Evolutionary conservation across 2,113 vertebrate genomes (phyloP).

Genomic region (Corythaeola cristata): DNA sequence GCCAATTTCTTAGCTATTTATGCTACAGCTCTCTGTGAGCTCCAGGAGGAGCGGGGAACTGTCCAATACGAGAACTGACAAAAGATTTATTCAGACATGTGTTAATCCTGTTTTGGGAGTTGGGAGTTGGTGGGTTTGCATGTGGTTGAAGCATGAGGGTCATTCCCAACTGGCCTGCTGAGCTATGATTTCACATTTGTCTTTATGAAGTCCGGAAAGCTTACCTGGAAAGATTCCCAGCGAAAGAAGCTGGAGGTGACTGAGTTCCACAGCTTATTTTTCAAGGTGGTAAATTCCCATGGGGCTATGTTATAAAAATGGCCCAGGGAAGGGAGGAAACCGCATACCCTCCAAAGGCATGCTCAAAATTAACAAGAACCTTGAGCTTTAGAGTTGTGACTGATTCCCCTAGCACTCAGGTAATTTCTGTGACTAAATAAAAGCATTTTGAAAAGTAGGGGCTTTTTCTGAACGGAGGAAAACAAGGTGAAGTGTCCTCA

Average conservation of each 20-base stretch:
- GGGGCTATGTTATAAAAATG: not conserved
- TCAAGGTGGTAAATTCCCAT: not conserved
- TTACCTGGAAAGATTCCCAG: not conserved
- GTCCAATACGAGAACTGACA: not conserved
- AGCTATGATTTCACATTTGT: not conserved
- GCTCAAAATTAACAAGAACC: not conserved
- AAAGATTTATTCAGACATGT: not conserved
- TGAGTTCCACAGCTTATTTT: not conserved
- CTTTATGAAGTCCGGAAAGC: not conserved
- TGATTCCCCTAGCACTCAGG: fast-evolving
- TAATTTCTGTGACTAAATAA: not conserved
- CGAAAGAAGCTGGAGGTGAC: not conserved
- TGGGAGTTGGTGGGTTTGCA: not conserved
- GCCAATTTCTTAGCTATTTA: not conserved
- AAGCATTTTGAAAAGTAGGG: not conserved
- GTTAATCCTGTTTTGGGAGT: not conserved
- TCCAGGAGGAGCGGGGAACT: not conserved
- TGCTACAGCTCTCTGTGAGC: not conserved
- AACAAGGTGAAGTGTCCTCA: not conserved
- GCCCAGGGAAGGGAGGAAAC: not conserved
- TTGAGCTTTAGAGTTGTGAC: not conserved
- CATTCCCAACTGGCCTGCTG: not conserved
- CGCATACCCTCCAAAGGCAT: not conserved
- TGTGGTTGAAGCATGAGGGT: not conserved
- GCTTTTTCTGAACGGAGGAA: not conserved